Base-by-base conservation (phyloP, 2,888 invertebrate genomes). In the Trachelus troglodyta region DNA sequence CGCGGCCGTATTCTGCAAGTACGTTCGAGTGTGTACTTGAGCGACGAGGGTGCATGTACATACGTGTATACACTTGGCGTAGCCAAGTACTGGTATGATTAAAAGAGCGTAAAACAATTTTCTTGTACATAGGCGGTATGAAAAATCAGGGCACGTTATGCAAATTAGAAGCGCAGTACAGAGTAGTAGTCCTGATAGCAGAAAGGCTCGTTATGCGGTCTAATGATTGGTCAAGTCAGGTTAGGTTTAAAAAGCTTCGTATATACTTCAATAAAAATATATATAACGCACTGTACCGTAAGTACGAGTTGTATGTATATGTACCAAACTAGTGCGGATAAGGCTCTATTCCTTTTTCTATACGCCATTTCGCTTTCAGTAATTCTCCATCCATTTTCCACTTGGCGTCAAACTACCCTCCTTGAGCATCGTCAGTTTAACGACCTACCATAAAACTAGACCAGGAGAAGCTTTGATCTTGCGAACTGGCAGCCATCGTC, bases 61-160 rank as follows among this genome's bases (percentile, higher is more conserved):
- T 34, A 12, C 71, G 23, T 23, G 71, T 3, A 12, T 31, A 12
- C 3, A 71, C 31, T 31, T 12, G 31, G 31, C 33, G 6, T 11
- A 34, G 33, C 71, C 15, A 69, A 69, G 11, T 31, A 33, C 69
- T 30, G 71, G 33, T 34, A 71, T n/a, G 71, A 12, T 31, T 34
- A 34, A 34, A 71, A 71, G 71, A 71, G 71, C 71, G 31, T 71
- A 34, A 71, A 71, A 71, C 33, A 71, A 71, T 71, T 33, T 71
- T 33, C 76, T 69, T 69, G 73, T 33, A 35, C 31, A 56, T 56
- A 56, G 23, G 73, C 30, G 56, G 69, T 37, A 23, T 68, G 31
- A n/a, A 75, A 69, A 75, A 74, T 71, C 74, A 76, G 78, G 74
- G 76, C 71, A 69, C 76, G 74, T 76, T 77, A 79, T 80, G 77